A percentile compares a stretch with the other conserved stretches of the same genome.
Conservation (phyloP, 2,888 invertebrate genomes). For the Sarcophaga variegata region DNA sequence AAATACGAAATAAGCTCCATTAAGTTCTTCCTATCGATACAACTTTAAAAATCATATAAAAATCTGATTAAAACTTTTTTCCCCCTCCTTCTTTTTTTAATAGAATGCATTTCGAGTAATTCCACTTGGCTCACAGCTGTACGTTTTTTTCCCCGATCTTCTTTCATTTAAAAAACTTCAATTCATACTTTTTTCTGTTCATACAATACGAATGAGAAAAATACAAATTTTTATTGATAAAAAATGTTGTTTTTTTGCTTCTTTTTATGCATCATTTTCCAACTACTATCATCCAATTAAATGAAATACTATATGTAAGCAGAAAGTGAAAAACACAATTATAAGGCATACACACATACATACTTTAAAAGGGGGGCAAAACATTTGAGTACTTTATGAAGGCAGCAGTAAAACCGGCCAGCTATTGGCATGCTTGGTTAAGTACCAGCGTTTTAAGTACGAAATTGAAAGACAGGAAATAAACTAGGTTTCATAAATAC, state of each 20-base stretch:
- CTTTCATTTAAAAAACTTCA: conserved; percentile 32
- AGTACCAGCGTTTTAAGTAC: conserved; percentile 8
- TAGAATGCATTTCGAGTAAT: conserved; percentile 1
- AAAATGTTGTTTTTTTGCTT: not conserved
- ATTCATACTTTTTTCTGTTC: not conserved
- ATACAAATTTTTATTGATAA: not conserved
- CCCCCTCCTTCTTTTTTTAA: not conserved
- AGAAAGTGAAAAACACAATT: not conserved
- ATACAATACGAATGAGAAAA: not conserved
- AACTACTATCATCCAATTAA: conserved; percentile 41
- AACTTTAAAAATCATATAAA: not conserved
- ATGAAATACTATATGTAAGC: conserved; percentile 11
- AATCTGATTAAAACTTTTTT: conserved; percentile 1
- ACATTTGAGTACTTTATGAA: conserved; percentile 16
- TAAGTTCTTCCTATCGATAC: not conserved
- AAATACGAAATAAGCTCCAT: conserved; percentile 25
- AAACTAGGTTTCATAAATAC: too few relatives aligned
- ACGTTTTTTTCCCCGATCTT: not conserved
- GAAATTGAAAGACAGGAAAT: not conserved
- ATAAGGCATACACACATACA: not conserved
- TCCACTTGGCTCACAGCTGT: not conserved
- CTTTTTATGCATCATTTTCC: conserved; percentile 18
- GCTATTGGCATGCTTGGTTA: conserved; percentile 7
- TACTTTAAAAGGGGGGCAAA: conserved; percentile 1
- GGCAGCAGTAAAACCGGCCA: not conserved